phyloP scores from a whole-genome alignment of 2,797 vertebrate species.

The Nyctalus aviator region DNA sequence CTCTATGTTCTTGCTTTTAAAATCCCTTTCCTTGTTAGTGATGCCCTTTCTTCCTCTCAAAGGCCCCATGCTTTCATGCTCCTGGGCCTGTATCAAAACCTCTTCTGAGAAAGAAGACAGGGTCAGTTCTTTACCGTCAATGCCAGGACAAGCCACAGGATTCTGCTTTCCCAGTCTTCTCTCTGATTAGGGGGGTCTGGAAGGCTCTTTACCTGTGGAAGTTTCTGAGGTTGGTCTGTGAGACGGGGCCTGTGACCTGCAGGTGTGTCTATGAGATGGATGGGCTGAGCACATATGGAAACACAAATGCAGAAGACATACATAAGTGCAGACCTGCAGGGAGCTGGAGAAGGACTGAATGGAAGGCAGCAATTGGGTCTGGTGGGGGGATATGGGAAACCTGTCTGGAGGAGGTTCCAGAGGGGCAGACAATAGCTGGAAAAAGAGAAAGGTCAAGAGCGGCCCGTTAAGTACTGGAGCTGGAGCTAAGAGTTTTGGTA shows the following conservation, averaged over 20 bases:
- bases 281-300: not conserved
- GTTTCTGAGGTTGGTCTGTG: not conserved
- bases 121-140: not conserved
- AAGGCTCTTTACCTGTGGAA: not conserved
- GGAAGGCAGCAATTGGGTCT: not conserved
- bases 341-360: not conserved
- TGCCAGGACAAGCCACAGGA: not conserved
- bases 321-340: not conserved
- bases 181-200: not conserved
- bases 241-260: not conserved
- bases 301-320: not conserved
- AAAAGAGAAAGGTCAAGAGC: not conserved
- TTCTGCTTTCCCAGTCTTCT: not conserved
- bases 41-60: not conserved
- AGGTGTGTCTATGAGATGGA: not conserved
- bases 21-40: not conserved
- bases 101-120: not conserved
- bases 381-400: not conserved
- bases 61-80: not conserved
- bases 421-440: not conserved
- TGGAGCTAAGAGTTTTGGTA: not conserved
- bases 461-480: not conserved
- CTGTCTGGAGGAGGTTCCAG: not conserved
- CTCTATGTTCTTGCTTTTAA: not conserved
- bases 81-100: not conserved